Evolutionary conservation across 2,113 vertebrate genomes (phyloP).

Genomic region (Forbesichthys agassizii): DNA sequence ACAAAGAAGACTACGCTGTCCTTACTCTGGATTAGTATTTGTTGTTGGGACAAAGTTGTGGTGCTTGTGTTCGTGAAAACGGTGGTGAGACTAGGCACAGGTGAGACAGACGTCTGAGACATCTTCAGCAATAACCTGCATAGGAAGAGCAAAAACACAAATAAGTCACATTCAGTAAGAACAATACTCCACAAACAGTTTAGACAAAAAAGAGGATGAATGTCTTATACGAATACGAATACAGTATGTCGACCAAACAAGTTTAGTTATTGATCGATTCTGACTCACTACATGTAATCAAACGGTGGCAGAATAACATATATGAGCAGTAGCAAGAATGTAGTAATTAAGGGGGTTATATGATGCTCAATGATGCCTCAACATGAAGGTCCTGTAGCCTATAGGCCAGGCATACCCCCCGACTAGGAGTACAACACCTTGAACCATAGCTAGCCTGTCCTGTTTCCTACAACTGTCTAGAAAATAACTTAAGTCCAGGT

Average conservation of each 20-base stretch:
- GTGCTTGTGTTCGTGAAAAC: slow-evolving; percentile 41
- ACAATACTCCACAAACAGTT: neutral
- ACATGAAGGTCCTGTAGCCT: too few relatives aligned
- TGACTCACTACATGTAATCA: neutral
- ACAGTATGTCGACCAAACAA: neutral
- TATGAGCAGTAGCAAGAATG: neutral
- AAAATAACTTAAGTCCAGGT: too few relatives aligned
- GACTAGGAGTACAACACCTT: too few relatives aligned
- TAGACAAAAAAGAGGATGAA: neutral
- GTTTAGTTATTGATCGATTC: neutral
- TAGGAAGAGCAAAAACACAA: slow-evolving; percentile 11
- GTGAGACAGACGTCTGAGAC: slow-evolving; percentile 52
- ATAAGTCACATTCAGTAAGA: neutral
- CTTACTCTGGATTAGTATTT: slow-evolving; percentile 81
- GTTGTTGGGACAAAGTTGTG: slow-evolving; percentile 69
- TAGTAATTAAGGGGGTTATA: too few relatives aligned
- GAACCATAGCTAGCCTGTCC: too few relatives aligned
- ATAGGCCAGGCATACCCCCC: too few relatives aligned
- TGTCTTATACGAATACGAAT: neutral
- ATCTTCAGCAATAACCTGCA: slow-evolving; percentile 72
- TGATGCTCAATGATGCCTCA: too few relatives aligned
- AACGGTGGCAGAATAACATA: neutral
- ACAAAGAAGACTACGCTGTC: neutral
- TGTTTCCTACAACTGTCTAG: too few relatives aligned
- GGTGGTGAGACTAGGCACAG: slow-evolving; percentile 54